Evolutionary conservation across 1,140 invertebrate genomes (phyloP).

Genomic region (Temnothorax nylanderi): DNA sequence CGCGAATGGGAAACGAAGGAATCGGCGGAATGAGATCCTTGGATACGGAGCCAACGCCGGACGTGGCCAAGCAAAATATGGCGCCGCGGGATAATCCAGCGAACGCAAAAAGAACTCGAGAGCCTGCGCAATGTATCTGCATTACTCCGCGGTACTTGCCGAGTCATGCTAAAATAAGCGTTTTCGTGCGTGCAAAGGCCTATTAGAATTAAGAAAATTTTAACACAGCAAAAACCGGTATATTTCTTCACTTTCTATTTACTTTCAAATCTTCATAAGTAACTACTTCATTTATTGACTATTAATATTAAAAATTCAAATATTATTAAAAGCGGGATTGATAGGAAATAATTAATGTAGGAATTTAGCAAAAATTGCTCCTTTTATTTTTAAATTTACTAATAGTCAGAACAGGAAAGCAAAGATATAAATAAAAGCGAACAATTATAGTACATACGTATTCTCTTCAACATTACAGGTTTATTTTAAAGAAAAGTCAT

Average conservation of each 20-base stretch:
- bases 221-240: background rate
- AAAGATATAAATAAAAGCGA: background rate
- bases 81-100: slow-evolving; percentile 66
- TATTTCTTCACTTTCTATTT: background rate
- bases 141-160: slow-evolving; percentile 29
- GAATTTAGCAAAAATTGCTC: background rate
- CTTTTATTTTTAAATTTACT: background rate
- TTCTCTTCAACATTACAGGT: background rate
- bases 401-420: background rate
- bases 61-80: slow-evolving; percentile 70
- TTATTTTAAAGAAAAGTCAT: background rate
- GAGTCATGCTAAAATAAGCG: slow-evolving; percentile 45
- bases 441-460: background rate
- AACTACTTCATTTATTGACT: background rate
- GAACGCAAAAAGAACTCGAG: slow-evolving; percentile 35
- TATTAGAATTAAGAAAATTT: slow-evolving; percentile 41
- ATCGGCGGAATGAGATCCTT: slow-evolving; percentile 72
- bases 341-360: background rate
- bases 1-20: slow-evolving; percentile 64
- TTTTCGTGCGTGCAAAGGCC: slow-evolving; percentile 34
- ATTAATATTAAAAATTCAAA: background rate
- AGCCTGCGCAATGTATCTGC: slow-evolving; percentile 45
- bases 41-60: slow-evolving; percentile 66
- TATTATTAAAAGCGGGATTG: background rate
- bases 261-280: background rate